Conservation (phyloP, 2,113 vertebrate species). For the Podiceps cristatus region DNA sequence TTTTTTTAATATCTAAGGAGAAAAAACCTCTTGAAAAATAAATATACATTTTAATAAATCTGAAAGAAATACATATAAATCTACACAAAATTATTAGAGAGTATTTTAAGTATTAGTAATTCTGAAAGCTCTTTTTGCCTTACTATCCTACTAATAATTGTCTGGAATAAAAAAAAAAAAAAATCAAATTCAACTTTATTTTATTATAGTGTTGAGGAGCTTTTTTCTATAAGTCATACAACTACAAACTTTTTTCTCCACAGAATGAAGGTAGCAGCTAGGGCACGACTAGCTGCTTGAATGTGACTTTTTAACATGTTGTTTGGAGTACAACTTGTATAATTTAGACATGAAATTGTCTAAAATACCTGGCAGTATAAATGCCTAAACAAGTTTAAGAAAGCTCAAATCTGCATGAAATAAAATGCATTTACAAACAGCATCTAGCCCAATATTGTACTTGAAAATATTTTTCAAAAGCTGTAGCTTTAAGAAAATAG, state of each 20-base stretch:
- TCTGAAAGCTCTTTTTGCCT: background rate
- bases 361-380: background rate
- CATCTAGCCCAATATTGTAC: background rate
- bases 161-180: background rate
- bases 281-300: background rate
- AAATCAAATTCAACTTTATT: background rate
- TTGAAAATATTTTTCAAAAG: background rate
- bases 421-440: background rate
- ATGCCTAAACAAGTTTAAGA: background rate
- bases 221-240: background rate
- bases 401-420: background rate
- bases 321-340: background rate
- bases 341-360: background rate
- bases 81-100: background rate
- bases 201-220: background rate
- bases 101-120: background rate
- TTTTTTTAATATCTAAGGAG: background rate
- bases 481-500: background rate
- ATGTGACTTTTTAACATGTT: background rate
- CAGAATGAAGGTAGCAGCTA: background rate
- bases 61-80: background rate
- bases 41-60: background rate
- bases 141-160: background rate
- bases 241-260: background rate
- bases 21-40: background rate